These are phyloP conservation scores for Zosterops hypoxanthus DNA, from an alignment of 2,113 vertebrate species.

Conservation along the genomic window DNA sequence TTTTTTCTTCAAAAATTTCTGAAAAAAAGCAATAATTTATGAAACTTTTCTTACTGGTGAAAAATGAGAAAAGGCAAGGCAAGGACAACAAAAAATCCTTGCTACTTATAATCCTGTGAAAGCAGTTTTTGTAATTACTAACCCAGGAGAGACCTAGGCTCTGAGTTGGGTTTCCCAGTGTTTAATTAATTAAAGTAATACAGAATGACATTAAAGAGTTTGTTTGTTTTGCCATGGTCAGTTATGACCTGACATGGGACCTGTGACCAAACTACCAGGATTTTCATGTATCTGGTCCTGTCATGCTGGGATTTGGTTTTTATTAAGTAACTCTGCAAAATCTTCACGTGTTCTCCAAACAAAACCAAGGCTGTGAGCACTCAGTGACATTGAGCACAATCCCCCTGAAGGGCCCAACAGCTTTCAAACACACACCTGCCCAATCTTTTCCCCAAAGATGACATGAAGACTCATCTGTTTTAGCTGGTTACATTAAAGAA, in stretches of 20 bases:
- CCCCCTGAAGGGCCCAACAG: not conserved
- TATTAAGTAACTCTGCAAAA: fast-evolving
- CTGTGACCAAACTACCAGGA: not conserved
- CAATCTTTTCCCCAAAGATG: not conserved
- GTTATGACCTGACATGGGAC: not conserved
- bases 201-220: not conserved
- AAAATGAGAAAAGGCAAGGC: not conserved
- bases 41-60: not conserved
- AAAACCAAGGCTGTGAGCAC: not conserved
- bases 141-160: not conserved
- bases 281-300: not conserved
- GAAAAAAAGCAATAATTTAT: not conserved
- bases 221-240: not conserved
- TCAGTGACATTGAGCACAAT: not conserved
- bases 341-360: not conserved
- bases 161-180: not conserved
- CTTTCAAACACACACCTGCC: not conserved
- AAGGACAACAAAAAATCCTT: not conserved
- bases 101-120: not conserved
- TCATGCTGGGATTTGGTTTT: not conserved
- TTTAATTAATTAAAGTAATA: not conserved
- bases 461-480: not conserved
- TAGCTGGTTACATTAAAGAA: not conserved
- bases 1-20: not conserved
- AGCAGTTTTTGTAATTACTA: not conserved